phyloP scores from a whole-genome alignment of 2,888 invertebrate genomes.

The Strigamia transsilvanica region DNA sequence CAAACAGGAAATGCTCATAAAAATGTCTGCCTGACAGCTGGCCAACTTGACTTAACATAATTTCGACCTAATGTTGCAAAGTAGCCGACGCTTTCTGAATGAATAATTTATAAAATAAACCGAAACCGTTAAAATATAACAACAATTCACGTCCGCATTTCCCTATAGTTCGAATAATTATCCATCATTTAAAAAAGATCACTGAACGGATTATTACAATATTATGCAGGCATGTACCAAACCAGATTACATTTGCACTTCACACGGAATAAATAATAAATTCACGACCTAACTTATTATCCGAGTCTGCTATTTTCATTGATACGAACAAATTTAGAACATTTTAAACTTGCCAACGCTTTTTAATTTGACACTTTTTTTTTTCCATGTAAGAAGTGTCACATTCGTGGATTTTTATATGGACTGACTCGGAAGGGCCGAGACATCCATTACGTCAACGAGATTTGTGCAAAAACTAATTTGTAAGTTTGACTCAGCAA shows the following conservation, averaged over 20 bases:
- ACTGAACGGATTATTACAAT: neutral
- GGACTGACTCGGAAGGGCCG: neutral
- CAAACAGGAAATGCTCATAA: constrained; percentile 21
- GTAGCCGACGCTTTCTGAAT: constrained; percentile 19
- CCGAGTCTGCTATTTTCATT: neutral
- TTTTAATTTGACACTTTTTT: neutral
- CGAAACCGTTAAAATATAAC: neutral
- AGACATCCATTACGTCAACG: constrained; percentile 17
- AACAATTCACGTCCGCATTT: neutral
- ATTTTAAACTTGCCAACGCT: neutral
- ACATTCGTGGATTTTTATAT: neutral
- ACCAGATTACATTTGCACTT: neutral
- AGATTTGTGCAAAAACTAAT: constrained; percentile 26
- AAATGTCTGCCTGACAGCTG: constrained; percentile 30
- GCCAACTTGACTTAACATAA: constrained; percentile 10
- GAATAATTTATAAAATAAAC: constrained; percentile 24
- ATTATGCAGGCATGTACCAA: neutral
- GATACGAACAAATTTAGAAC: neutral
- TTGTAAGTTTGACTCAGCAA: constrained; percentile 13
- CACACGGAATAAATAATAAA: too few species aligned
- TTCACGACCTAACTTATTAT: too few species aligned
- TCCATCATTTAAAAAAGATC: neutral
- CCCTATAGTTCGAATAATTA: neutral
- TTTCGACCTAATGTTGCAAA: constrained; percentile 30
- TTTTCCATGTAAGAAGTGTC: neutral